phyloP scores from a whole-genome alignment of 1,140 invertebrate species.

The Asobara japonica region DNA sequence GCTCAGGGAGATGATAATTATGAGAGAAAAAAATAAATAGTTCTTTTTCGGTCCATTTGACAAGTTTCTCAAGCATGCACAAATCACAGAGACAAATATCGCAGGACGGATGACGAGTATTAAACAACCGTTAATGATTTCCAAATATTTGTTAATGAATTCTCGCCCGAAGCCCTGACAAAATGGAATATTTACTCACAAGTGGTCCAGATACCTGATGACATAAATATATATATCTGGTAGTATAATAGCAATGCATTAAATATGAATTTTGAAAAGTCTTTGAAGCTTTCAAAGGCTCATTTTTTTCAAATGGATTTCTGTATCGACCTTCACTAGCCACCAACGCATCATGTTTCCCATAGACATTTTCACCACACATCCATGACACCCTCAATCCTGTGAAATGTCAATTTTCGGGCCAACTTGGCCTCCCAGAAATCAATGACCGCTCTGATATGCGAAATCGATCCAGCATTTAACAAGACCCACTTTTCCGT shows the following conservation, averaged over 20 bases:
- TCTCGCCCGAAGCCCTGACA: too few species aligned
- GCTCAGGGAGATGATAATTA: slow-evolving; percentile 6
- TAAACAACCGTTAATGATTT: neutral
- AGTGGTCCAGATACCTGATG: too few species aligned
- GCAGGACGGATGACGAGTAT: neutral
- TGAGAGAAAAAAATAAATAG: neutral
- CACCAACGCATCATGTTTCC: too few species aligned
- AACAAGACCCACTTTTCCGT: slow-evolving; percentile 1
- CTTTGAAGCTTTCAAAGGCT: too few species aligned
- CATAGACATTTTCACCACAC: too few species aligned
- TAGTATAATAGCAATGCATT: too few species aligned
- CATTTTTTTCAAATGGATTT: too few species aligned
- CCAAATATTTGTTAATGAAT: neutral
- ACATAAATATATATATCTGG: too few species aligned
- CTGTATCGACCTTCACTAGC: too few species aligned
- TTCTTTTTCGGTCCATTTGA: neutral
- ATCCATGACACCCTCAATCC: too few species aligned
- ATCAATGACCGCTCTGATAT: neutral
- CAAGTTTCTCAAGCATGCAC: neutral
- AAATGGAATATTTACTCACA: too few species aligned
- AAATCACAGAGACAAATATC: neutral
- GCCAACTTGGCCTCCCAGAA: neutral
- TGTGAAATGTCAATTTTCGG: neutral
- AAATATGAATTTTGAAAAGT: too few species aligned
- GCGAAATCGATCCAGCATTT: slow-evolving; percentile 8